Base-by-base conservation (phyloP, 2,888 invertebrate species). In the Diachrysia chrysitis region DNA sequence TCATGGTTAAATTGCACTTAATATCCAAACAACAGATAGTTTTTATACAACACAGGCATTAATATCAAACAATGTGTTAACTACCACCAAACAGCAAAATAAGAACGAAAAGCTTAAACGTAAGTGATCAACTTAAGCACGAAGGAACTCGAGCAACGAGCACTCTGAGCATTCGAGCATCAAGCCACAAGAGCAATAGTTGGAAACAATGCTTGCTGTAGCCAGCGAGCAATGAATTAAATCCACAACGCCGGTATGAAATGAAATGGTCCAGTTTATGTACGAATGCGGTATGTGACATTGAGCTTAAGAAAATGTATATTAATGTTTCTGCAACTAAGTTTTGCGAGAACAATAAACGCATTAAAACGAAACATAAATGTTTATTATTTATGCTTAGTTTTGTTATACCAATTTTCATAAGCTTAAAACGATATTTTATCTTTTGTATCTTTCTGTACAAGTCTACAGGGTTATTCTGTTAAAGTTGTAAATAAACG, bases 161-260 rank as follows among this genome's bases (percentile, higher is more conserved):
- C 21, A 17, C n/a, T 42, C 21, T 19, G 58, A 56, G 74, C 63
- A 42, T 42, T 42, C n/a, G 14, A 25, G 25, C 57, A 58, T 75
- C 75, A 46, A 66, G 62, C 66, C 71, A 75, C 76, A 67, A 79
- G 73, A 71, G 79, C 71, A 81, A 82, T 80, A 79, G 78, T 82
- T 74, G 68, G 71, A 71, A 85, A 85, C 83, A 85, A 85, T 78
- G 75, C 71, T 48, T 46, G 57, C 66, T 66, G 60, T 65, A 75
- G 80, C 76, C 65, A 58, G 73, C 77, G 61, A 76, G 83, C 78
- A 78, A 84, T 84, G 78, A 83, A 83, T 85, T 84, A 74, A 84
- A 85, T 83, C 73, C 79, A 83, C 79, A 72, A 65, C 29, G 58
- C 76, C 63, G 61, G 51, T 66, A 76, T 76, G 62, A 76, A 79